Percentiles rank a stretch among this genome's conserved stretches.
These are phyloP conservation scores for Danaus melanippus DNA, from an alignment of 1,140 invertebrate genomes.

Conservation along the genomic window DNA sequence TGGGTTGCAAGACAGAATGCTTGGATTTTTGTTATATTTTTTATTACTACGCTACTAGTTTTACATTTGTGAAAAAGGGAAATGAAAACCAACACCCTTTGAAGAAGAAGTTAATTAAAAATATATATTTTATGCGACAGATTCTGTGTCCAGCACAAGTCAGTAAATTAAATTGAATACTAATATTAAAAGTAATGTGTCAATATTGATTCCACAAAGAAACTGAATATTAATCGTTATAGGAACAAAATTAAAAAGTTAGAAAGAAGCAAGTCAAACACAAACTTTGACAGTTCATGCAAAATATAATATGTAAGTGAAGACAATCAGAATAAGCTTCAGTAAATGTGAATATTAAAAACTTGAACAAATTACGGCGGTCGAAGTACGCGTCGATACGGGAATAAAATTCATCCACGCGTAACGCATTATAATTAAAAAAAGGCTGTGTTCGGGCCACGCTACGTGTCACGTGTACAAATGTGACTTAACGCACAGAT, in stretches of 20 bases:
- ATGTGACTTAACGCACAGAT: constrained; percentile 22
- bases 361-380: constrained; percentile 40
- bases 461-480: constrained; percentile 35
- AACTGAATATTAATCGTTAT: no score
- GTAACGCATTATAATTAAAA: constrained; percentile 56
- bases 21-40: no score
- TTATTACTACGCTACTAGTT: no score
- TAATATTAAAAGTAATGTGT: background rate
- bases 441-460: constrained; percentile 32
- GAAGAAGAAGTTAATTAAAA: no score
- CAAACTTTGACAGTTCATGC: no score
- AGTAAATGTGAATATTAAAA: constrained; percentile 51
- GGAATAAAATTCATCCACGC: constrained; percentile 43
- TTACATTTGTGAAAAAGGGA: no score
- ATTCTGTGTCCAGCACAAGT: no score
- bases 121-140: no score
- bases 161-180: background rate
- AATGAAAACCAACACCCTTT: no score
- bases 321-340: constrained; percentile 19
- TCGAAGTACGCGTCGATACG: constrained; percentile 34
- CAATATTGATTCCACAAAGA: background rate
- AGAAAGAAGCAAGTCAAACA: constrained; percentile 28
- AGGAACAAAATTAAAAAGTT: background rate
- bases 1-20: no score
- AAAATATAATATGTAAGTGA: constrained; percentile 13